phyloP scores from a whole-genome alignment of 2,888 invertebrate genomes.

The Cerceris rybyensis region DNA sequence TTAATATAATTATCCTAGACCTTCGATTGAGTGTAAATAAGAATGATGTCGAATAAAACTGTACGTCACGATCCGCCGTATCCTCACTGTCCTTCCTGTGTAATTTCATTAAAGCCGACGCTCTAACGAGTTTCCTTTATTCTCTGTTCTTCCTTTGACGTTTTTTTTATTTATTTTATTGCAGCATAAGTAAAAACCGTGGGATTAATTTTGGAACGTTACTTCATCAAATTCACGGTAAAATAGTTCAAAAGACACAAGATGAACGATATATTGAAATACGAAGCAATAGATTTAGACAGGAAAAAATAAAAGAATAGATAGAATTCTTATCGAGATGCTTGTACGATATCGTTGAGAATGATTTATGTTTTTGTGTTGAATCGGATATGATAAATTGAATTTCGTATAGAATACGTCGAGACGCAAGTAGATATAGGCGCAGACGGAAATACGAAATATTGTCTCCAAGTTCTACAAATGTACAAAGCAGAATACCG shows the following conservation, averaged over 20 bases:
- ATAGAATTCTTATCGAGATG: not conserved
- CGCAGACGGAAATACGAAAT: conserved; percentile 31
- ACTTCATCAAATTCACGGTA: too few species aligned
- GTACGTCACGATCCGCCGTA: conserved; percentile 70
- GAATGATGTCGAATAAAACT: conserved; percentile 79
- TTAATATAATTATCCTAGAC: conserved; percentile 74
- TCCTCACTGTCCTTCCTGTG: conserved; percentile 14
- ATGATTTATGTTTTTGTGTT: conserved; percentile 7
- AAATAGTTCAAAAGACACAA: too few species aligned
- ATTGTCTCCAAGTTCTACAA: conserved; percentile 62
- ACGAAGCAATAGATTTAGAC: not conserved
- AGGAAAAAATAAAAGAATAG: not conserved
- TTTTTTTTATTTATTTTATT: not conserved
- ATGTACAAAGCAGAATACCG: conserved; percentile 52
- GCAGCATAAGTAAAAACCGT: not conserved
- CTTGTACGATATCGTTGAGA: not conserved
- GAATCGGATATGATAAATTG: conserved; percentile 29
- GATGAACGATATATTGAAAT: too few species aligned
- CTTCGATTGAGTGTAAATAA: conserved; percentile 76
- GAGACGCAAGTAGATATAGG: conserved; percentile 19
- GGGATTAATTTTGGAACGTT: too few species aligned
- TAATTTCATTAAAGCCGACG: too few species aligned
- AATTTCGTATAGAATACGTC: conserved; percentile 10
- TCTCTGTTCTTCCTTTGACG: not conserved
- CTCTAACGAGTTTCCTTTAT: not conserved